Evolutionary conservation across 2,888 invertebrate species (phyloP), one percentile per base, ranked within the genome.

Genomic region (Odontocolon sp.): DNA sequence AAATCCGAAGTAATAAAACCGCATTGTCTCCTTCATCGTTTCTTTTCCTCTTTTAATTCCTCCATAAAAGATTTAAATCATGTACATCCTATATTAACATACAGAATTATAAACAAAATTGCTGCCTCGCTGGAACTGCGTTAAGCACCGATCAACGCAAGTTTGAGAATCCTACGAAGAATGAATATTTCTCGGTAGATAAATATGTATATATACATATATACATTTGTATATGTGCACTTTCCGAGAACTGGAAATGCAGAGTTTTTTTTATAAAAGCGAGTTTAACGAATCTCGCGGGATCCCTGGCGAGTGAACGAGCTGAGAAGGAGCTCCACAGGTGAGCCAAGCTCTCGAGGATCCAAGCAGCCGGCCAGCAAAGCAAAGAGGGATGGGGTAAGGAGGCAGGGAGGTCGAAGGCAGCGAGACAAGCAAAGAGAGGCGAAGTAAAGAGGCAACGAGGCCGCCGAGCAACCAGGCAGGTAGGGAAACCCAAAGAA

Each of bases 401-500:
- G 42, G 42, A 64, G 38, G 68, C 73, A 64, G 64, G 68, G 77
- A 77, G 77, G 77, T 73, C 73, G 68, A 64, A 77, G 50, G 26
- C 38, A 61, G 47, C 59, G n/a, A 59, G 75, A 70, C 57, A 47
- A 68, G 74, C 61, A 52, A 36, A 23, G 67, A 61, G 54, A 64
- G 74, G 63, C 56, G 74, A 74, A 54, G 74, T 61, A 64, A 63
- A 68, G 38, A 69, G 71, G n/a, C 45, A 52, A 75, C 70, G 69
- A 75, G 69, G 71, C 76, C 59, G 75, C 68, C 79, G 76, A 77
- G 69, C 75, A 66, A 78, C 69, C 52, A 74, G 67, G 70, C 77
- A 61, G 71, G 75, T 67, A 77, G 76, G 77, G 78, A 79, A 79
- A 79, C 79, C 72, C 78, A 81, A 57, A 74, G 82, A 85, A 81